phyloP scores from a whole-genome alignment of 1,140 invertebrate genomes.

The Drosophila nikananu region DNA sequence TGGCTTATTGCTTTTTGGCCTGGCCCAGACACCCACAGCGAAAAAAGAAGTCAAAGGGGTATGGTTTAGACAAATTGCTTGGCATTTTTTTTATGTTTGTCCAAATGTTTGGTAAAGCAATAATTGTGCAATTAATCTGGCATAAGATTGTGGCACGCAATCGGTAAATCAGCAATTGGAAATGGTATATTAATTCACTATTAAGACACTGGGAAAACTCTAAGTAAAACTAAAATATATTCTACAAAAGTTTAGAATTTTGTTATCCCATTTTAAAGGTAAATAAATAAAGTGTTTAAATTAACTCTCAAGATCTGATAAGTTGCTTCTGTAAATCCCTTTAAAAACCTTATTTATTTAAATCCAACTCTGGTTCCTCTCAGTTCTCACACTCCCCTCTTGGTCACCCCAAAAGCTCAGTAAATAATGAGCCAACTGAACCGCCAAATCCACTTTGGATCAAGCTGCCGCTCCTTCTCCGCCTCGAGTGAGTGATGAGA shows the following conservation, averaged over 20 bases:
- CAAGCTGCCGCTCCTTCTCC: slow-evolving; percentile 18
- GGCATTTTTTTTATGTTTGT: slow-evolving; percentile 48
- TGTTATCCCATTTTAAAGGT: background rate
- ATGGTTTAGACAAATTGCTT: slow-evolving; percentile 53
- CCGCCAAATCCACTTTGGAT: slow-evolving; percentile 35
- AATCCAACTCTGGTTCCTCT: background rate
- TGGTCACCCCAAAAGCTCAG: background rate
- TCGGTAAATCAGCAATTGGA: slow-evolving; percentile 75
- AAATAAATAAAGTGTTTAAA: background rate
- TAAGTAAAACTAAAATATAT: background rate
- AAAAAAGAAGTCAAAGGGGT: slow-evolving; percentile 25
- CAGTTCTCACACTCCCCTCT: background rate
- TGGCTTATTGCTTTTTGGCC: slow-evolving; percentile 75
- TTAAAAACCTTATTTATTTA: background rate
- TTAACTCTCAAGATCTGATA: background rate
- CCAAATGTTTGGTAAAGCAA: slow-evolving; percentile 65
- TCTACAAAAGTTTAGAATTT: background rate
- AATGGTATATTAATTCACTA: slow-evolving; percentile 37
- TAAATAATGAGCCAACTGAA: slow-evolving; percentile 38
- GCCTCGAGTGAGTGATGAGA: slow-evolving; percentile 45
- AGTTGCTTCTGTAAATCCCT: background rate
- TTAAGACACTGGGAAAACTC: background rate
- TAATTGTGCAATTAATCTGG: slow-evolving; percentile 76
- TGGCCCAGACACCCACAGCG: slow-evolving; percentile 42
- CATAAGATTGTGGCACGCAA: slow-evolving; percentile 47